Evolutionary conservation across 2,797 vertebrate species (phyloP).

Genomic region (Ctenosaura bakeri): DNA sequence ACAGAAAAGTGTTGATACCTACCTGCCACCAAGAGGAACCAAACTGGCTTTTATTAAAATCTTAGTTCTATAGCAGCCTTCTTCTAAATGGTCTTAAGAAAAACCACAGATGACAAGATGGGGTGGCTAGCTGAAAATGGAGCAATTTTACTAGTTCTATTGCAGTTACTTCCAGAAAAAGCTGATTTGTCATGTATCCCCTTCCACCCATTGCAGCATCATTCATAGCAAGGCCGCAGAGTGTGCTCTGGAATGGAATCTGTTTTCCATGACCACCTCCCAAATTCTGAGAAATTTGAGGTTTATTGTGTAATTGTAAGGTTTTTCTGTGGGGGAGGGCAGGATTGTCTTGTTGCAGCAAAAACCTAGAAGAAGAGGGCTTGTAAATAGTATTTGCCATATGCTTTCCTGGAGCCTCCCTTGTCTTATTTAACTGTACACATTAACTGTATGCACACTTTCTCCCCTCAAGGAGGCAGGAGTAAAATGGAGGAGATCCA

Average conservation of each 20-base stretch:
- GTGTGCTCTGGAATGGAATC: neutral
- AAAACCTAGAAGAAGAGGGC: no score
- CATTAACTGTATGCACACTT: neutral
- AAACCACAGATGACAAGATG: neutral
- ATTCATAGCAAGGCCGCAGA: neutral
- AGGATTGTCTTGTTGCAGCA: no score
- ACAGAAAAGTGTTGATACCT: no score
- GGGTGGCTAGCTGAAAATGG: neutral
- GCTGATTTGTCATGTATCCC: neutral
- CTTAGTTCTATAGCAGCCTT: no score
- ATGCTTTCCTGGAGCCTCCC: no score
- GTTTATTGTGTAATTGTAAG: neutral
- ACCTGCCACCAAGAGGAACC: no score
- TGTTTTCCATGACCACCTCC: neutral
- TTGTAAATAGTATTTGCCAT: no score
- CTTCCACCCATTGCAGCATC: neutral
- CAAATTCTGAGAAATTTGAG: neutral
- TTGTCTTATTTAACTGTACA: no score
- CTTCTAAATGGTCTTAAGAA: neutral
- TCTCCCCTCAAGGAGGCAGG: neutral
- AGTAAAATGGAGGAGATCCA: constrained; percentile 25
- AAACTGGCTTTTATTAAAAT: no score
- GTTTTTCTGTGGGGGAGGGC: no score
- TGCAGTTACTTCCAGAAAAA: neutral
- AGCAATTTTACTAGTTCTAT: neutral